Conservation (phyloP, 2,888 invertebrate species). For the Drosophila acutilabella region DNA sequence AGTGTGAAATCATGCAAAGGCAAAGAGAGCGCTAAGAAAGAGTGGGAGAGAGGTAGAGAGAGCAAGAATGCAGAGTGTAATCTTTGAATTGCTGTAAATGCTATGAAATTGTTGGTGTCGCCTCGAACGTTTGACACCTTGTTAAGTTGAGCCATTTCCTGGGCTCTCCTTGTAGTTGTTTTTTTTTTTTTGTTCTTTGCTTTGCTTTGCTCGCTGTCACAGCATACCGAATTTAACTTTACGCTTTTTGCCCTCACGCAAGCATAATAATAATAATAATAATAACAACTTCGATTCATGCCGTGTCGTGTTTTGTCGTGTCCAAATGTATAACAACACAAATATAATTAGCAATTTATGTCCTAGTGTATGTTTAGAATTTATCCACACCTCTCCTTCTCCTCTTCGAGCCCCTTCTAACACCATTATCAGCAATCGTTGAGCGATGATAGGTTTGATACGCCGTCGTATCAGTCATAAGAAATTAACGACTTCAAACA, state of each 20-base stretch:
- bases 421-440: constrained; percentile 18
- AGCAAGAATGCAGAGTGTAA: constrained; percentile 18
- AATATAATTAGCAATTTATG: constrained; percentile 13
- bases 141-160: constrained; percentile 36
- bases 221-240: constrained; percentile 38
- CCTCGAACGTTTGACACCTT: constrained; percentile 45
- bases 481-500: constrained; percentile 14
- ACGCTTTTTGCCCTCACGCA: constrained; percentile 42
- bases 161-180: not conserved
- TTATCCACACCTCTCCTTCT: no score
- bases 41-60: not conserved
- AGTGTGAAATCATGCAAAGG: constrained; percentile 8
- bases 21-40: not conserved
- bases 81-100: constrained; percentile 38
- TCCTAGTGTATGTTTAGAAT: not conserved
- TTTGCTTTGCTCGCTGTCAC: constrained; percentile 23
- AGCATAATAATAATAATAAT: constrained; percentile 18
- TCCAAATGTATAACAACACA: constrained; percentile 6
- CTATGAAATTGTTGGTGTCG: constrained; percentile 41
- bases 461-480: not conserved
- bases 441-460: constrained; percentile 5
- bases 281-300: constrained; percentile 2
- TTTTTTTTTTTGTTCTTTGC: not conserved
- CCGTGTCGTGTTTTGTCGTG: constrained; percentile 6
- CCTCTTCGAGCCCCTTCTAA: no score